Conservation (phyloP, 2,113 vertebrate species). For the Tupaia tana region DNA sequence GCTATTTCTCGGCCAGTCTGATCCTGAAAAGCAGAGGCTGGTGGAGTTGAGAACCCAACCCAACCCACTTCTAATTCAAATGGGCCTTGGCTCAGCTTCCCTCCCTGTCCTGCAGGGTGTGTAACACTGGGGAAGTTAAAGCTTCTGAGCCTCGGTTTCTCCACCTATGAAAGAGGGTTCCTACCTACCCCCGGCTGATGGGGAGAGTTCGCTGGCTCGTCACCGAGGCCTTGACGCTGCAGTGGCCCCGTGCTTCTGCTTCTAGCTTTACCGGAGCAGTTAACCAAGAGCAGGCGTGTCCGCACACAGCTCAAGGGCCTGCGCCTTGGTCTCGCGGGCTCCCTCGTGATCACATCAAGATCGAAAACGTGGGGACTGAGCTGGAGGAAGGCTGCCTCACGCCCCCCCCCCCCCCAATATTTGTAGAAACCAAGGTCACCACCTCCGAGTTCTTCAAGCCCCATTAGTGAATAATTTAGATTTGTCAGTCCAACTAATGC, state of each 20-base stretch:
- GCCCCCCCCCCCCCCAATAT: not conserved
- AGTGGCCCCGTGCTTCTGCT: too few relatives aligned
- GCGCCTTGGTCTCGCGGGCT: not conserved
- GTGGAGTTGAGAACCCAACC: not conserved
- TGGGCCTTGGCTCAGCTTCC: not conserved
- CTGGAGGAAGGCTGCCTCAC: not conserved
- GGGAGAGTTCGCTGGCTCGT: not conserved
- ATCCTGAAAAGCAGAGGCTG: conserved; percentile 8
- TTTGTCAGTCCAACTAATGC: not conserved
- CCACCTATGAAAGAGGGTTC: not conserved
- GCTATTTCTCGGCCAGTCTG: not conserved
- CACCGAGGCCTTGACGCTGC: not conserved
- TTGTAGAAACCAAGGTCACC: not conserved
- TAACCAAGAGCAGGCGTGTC: not conserved
- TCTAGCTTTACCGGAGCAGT: not conserved
- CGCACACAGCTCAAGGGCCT: not conserved
- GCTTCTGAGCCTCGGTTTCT: not conserved
- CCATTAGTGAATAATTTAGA: not conserved
- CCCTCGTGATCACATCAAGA: not conserved
- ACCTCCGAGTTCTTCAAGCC: not conserved
- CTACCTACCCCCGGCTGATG: rapidly evolving
- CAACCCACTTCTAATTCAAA: not conserved
- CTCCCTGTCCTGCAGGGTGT: not conserved
- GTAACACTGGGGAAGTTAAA: not conserved
- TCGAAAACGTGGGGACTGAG: not conserved